Conservation (phyloP, 1,140 invertebrate species). For the Nomia melanderi region DNA sequence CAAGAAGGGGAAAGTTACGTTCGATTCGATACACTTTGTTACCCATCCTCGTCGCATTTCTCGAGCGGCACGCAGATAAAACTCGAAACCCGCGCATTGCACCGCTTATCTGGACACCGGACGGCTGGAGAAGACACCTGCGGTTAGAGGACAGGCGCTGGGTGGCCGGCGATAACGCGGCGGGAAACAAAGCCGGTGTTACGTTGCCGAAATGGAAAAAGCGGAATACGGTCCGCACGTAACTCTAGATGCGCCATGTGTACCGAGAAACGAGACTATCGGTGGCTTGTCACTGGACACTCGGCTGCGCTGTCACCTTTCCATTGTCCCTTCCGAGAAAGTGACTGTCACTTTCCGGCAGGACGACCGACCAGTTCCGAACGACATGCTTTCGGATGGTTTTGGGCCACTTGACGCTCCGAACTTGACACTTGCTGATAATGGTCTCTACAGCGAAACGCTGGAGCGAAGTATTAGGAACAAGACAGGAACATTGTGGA, state of each 20-base stretch:
- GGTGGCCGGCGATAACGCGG: conserved; percentile 44
- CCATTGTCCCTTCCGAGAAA: conserved; percentile 32
- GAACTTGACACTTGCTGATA: too few relatives aligned
- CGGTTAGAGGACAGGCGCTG: neutral
- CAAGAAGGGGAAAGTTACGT: too few relatives aligned
- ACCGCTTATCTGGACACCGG: conserved; percentile 26
- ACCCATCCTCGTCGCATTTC: neutral
- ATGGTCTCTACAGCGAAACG: too few relatives aligned
- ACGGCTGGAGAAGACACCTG: neutral
- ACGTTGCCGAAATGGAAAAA: conserved; percentile 52
- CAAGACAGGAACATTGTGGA: too few relatives aligned
- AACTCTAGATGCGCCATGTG: conserved; percentile 8
- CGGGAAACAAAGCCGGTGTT: conserved; percentile 37
- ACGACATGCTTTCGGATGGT: too few relatives aligned
- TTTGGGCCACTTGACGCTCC: too few relatives aligned
- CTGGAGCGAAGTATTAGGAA: too few relatives aligned
- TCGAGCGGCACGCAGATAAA: conserved; percentile 9
- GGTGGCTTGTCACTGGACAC: conserved; percentile 31
- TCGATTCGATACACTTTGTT: neutral
- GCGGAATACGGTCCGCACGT: conserved; percentile 13
- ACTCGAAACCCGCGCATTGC: conserved; percentile 10
- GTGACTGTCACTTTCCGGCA: conserved; percentile 1
- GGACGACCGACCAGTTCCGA: neutral
- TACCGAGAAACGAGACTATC: conserved; percentile 36
- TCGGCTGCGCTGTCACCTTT: conserved; percentile 1